Evolutionary conservation across 30 jellyfish, hydroid and myxozoan species (phyloP), one percentile per base, ranked within the genome.

Genomic region (Sanderia malayensis): DNA sequence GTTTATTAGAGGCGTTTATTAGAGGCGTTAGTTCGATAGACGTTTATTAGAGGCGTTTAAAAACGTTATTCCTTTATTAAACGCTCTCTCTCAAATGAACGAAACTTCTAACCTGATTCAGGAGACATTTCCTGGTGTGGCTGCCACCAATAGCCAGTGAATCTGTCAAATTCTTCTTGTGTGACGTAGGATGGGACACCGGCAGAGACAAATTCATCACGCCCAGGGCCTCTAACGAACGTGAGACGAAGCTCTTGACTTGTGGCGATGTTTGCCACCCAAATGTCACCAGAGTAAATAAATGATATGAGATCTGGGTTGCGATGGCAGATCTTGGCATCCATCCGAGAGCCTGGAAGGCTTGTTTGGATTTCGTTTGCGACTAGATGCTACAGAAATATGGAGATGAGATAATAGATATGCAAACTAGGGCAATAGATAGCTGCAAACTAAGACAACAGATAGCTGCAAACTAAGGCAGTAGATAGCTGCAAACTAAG

Each of bases 61-160:
- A n/a, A n/a, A n/a, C n/a, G n/a, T n/a, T n/a, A n/a, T n/a, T n/a
- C n/a, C n/a, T n/a, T n/a, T n/a, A n/a, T n/a, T n/a, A n/a, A n/a
- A n/a, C n/a, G n/a, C n/a, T n/a, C n/a, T n/a, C n/a, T n/a, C n/a
- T n/a, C n/a, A n/a, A n/a, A n/a, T n/a, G n/a, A n/a, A n/a, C n/a
- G n/a, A n/a, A n/a, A n/a, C n/a, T n/a, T n/a, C n/a, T n/a, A n/a
- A n/a, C n/a, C n/a, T n/a, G n/a, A n/a, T n/a, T n/a, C n/a, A n/a
- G n/a, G n/a, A n/a, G n/a, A n/a, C n/a, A n/a, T n/a, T n/a, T 30
- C 86, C 28, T 58, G 24, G 7, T 47, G 45, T 46, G 97, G 97
- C 44, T 81, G 92, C 97, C 97, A 88, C 97, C 97, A 88, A 49
- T 88, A 88, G 13, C 97, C 97, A 49, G 97, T 73, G 47, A 80